Percentiles rank a stretch among this genome's conserved stretches.
Evolutionary conservation across 2,888 invertebrate genomes (phyloP).

Genomic region (Vandiemenella viatica): DNA sequence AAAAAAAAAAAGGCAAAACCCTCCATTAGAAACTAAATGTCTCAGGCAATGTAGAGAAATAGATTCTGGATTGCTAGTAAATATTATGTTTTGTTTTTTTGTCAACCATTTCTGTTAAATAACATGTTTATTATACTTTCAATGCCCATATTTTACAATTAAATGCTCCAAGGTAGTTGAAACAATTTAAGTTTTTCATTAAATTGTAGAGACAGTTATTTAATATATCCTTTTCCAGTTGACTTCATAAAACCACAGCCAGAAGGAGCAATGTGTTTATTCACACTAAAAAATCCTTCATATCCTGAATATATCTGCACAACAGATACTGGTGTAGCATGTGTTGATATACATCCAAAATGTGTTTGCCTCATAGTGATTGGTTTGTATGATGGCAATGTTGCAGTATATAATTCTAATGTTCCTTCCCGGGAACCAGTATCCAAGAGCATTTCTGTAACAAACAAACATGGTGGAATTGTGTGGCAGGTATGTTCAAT

Average conservation of each 20-base stretch:
- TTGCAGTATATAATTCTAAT: slow-evolving; percentile 74
- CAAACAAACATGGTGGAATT: slow-evolving; percentile 73
- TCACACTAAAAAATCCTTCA: slow-evolving; percentile 86
- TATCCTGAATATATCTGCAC: slow-evolving; percentile 76
- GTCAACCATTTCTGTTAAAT: too few relatives aligned
- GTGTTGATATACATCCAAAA: slow-evolving; percentile 68
- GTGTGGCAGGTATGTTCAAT: slow-evolving; percentile 83
- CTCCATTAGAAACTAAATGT: too few relatives aligned
- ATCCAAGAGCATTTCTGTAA: slow-evolving; percentile 32
- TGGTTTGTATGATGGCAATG: slow-evolving; percentile 72
- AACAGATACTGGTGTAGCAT: slow-evolving; percentile 75
- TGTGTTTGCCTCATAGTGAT: slow-evolving; percentile 73
- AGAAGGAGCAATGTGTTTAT: slow-evolving; percentile 71
- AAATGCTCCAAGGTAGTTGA: too few relatives aligned
- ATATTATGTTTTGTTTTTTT: too few relatives aligned
- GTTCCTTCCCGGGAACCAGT: slow-evolving; percentile 46
- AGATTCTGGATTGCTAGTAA: too few relatives aligned
- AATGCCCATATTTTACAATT: too few relatives aligned
- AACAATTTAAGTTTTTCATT: too few relatives aligned
- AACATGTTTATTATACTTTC: too few relatives aligned
- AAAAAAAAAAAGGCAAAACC: too few relatives aligned
- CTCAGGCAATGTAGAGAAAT: too few relatives aligned
- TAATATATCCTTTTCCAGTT: too few relatives aligned
- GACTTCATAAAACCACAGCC: slow-evolving; percentile 68
- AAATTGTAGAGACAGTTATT: too few relatives aligned